Conservation (phyloP, 2,113 vertebrate species). For the Rhombomys opimus region DNA sequence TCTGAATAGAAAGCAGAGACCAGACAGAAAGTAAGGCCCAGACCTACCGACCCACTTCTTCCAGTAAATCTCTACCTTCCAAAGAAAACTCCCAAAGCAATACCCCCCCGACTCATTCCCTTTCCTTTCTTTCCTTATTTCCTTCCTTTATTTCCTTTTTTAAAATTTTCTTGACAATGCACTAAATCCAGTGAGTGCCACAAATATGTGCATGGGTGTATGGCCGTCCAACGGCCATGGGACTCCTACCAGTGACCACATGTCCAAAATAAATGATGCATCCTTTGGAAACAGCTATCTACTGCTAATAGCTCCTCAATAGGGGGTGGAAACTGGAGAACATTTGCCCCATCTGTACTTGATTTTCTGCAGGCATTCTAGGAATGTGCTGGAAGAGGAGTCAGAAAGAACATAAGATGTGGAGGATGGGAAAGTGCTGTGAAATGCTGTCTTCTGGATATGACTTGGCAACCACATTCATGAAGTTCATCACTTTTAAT, state of each 20-base stretch:
- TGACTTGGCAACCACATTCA: background rate
- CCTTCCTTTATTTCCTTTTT: background rate
- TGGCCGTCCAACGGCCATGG: background rate
- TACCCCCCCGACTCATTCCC: background rate
- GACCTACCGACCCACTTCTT: background rate
- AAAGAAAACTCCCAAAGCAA: background rate
- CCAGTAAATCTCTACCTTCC: background rate
- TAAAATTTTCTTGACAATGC: background rate
- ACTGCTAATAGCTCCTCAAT: background rate
- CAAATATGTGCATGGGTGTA: background rate
- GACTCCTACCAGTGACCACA: background rate
- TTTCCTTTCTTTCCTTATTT: background rate
- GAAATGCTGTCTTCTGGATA: background rate
- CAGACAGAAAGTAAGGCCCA: background rate
- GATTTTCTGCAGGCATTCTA: background rate
- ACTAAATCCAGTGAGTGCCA: background rate
- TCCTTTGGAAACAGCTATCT: background rate
- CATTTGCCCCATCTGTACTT: background rate
- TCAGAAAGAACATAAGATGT: background rate
- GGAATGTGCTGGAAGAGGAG: background rate
- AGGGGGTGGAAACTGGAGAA: background rate
- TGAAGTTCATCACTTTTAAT: background rate
- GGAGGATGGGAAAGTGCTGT: background rate
- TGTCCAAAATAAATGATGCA: background rate
- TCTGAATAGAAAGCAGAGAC: background rate